Percentiles rank a stretch among this genome's conserved stretches.
These are phyloP conservation scores for Phocoena phocoena DNA, from an alignment of 2,113 vertebrate species.

Conservation along the genomic window DNA sequence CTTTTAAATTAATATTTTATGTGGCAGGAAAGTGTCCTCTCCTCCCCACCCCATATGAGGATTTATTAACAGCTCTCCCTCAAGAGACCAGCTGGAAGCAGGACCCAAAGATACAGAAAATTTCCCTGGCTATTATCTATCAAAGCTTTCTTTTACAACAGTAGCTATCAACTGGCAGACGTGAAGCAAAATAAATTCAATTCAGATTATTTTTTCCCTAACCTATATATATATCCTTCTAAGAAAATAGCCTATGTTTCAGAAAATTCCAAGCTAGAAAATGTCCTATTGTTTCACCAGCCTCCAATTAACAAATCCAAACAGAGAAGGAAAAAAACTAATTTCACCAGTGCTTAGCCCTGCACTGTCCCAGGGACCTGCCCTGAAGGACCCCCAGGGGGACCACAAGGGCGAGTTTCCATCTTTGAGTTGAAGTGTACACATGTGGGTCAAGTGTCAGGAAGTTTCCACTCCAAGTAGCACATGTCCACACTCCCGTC, in stretches of 20 bases:
- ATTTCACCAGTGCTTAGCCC: background rate
- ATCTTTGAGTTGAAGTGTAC: background rate
- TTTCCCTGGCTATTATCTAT: background rate
- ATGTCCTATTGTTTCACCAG: background rate
- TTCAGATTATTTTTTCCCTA: conserved; percentile 13
- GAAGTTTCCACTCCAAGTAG: background rate
- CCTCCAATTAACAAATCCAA: background rate
- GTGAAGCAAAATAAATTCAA: background rate
- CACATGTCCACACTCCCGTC: background rate
- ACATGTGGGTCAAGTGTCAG: background rate
- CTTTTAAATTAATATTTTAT: conserved; percentile 69
- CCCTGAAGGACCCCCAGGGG: background rate
- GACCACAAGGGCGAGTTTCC: background rate
- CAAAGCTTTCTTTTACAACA: conserved; percentile 21
- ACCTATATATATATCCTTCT: background rate
- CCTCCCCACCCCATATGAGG: background rate
- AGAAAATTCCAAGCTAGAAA: conserved; percentile 50
- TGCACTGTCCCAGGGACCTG: background rate
- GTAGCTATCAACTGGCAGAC: background rate
- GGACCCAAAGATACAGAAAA: conserved; percentile 12
- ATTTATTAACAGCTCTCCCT: background rate
- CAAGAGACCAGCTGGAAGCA: conserved; percentile 34
- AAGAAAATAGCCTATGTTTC: background rate
- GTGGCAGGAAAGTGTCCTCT: background rate
- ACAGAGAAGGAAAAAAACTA: background rate